These are phyloP conservation scores for Papilio demoleus DNA, from an alignment of 2,888 invertebrate species.

Conservation along the genomic window DNA sequence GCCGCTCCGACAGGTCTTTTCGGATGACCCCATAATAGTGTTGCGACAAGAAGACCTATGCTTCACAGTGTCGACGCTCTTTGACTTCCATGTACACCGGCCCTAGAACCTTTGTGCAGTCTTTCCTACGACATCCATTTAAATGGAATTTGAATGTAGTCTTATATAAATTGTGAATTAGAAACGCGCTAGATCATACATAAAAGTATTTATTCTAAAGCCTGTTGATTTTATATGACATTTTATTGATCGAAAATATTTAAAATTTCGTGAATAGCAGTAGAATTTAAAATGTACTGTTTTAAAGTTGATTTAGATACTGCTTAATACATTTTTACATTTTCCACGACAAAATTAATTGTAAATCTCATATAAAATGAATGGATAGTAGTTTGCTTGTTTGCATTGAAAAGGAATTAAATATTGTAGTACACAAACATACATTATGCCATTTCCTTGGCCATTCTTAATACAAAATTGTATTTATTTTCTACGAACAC, in stretches of 20 bases:
- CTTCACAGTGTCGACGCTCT: too few relatives aligned
- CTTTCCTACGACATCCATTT: too few relatives aligned
- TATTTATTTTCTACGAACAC: slow-evolving; percentile 12
- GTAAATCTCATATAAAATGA: slow-evolving; percentile 5
- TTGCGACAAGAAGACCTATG: too few relatives aligned
- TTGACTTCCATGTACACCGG: background rate
- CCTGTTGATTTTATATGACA: slow-evolving; percentile 11
- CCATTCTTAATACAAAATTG: background rate
- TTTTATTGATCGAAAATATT: background rate
- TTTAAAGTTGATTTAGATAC: too few relatives aligned
- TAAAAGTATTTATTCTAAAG: background rate
- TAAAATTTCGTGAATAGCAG: background rate
- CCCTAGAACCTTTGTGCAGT: background rate
- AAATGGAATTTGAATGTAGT: background rate
- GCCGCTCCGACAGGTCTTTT: too few relatives aligned
- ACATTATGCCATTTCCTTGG: background rate
- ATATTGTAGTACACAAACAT: background rate
- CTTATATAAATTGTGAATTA: background rate
- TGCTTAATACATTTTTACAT: background rate
- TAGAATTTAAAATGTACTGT: too few relatives aligned
- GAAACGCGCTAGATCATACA: slow-evolving; percentile 10
- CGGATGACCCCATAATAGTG: too few relatives aligned
- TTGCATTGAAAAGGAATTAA: slow-evolving; percentile 5
- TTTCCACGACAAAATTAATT: background rate
- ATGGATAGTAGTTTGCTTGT: background rate